A percentile compares a stretch with the other conserved stretches of the same genome.
These are phyloP conservation scores for Solenodon paradoxus DNA, from an alignment of 2,113 vertebrate species.

Conservation along the genomic window DNA sequence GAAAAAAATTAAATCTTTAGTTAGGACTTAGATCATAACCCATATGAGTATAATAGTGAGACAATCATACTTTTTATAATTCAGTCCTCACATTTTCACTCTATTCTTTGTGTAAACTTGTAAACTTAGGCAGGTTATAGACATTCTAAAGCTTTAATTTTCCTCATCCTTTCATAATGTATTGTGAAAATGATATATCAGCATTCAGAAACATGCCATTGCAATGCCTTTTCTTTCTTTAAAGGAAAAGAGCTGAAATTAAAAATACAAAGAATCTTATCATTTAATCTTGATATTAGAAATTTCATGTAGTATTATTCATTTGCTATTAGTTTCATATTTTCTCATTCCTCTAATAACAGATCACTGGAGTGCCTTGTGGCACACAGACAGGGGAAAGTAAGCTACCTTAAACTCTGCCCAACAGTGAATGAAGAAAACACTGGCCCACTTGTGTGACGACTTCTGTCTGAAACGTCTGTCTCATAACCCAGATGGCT, in stretches of 20 bases:
- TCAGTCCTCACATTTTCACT: neutral
- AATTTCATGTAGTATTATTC: neutral
- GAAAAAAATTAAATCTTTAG: neutral
- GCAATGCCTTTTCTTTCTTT: neutral
- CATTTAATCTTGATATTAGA: neutral
- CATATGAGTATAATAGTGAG: neutral
- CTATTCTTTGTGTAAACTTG: neutral
- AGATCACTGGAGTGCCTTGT: neutral
- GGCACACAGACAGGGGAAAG: neutral
- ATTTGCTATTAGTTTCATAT: neutral
- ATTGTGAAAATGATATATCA: neutral
- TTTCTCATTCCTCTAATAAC: neutral
- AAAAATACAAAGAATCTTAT: neutral
- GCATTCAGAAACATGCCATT: neutral
- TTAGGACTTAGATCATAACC: neutral
- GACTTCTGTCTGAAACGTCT: constrained; percentile 1
- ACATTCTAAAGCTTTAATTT: neutral
- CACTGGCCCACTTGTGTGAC: neutral
- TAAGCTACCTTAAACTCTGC: neutral
- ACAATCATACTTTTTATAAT: neutral
- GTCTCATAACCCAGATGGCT: constrained; percentile 22
- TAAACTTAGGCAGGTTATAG: neutral
- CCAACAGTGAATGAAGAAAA: neutral
- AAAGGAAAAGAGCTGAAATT: neutral
- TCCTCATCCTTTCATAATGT: neutral